Percentiles rank a stretch among this genome's conserved stretches.
Evolutionary conservation across 2,113 vertebrate genomes (phyloP).

Genomic region (Psephotus haematonotus): DNA sequence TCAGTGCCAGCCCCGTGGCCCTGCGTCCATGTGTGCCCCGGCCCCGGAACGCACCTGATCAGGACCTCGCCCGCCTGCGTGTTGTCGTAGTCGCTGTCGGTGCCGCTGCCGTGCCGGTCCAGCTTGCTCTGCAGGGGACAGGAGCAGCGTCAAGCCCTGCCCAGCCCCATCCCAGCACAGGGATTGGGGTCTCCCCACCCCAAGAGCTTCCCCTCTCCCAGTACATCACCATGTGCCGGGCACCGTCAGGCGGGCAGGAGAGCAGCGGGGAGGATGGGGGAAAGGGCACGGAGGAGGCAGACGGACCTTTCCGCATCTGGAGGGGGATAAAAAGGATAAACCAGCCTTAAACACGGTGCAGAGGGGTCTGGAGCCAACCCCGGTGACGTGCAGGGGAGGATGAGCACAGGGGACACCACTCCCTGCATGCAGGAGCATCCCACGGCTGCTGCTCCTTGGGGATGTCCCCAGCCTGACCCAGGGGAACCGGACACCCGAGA

Average conservation of each 20-base stretch:
- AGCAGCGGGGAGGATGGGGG: slow-evolving; percentile 87
- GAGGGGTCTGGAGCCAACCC: not conserved
- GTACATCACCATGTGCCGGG: slow-evolving; percentile 87
- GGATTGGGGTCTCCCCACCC: not conserved
- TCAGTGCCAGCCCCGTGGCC: not conserved
- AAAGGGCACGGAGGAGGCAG: slow-evolving; percentile 80
- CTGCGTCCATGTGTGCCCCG: not conserved
- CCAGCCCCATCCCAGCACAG: accelerated
- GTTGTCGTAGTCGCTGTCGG: slow-evolving; percentile 97
- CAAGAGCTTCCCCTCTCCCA: not conserved
- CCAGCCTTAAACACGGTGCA: accelerated
- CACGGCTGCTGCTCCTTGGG: not conserved
- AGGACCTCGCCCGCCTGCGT: slow-evolving; percentile 88
- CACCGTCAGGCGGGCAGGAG: slow-evolving; percentile 85
- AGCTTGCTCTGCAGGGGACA: slow-evolving; percentile 80
- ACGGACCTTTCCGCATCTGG: slow-evolving; percentile 90
- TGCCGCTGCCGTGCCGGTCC: slow-evolving; percentile 90
- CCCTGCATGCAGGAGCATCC: slow-evolving; percentile 8
- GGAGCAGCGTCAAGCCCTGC: not conserved
- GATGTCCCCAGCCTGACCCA: not conserved
- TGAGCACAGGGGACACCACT: not conserved
- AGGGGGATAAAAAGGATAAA: slow-evolving; percentile 23
- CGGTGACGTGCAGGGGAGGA: not conserved
- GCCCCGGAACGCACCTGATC: slow-evolving; percentile 77
- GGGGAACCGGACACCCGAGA: not conserved